Conservation (phyloP, 2,113 vertebrate species). For the Microcebus jonahi region DNA sequence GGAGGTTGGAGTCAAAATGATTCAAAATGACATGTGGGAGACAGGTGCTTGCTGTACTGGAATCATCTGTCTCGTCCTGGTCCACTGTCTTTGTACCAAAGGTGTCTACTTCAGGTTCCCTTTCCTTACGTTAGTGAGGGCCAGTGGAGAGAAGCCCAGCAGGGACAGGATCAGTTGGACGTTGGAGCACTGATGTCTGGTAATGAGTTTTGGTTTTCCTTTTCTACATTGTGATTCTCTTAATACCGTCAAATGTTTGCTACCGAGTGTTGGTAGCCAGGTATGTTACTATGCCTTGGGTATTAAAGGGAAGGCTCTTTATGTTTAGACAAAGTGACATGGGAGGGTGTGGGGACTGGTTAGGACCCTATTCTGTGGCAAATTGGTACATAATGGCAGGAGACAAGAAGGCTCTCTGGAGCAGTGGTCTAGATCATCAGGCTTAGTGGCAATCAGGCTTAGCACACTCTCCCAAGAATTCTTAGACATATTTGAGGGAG, state of each 20-base stretch:
- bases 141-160: not conserved
- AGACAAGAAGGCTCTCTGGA: not conserved
- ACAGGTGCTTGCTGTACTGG: not conserved
- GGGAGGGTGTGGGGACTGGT: not conserved
- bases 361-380: not conserved
- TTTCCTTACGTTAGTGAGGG: no score
- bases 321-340: not conserved
- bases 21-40: not conserved
- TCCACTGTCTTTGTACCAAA: not conserved
- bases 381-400: not conserved
- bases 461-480: not conserved
- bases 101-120: fast-evolving
- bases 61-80: not conserved
- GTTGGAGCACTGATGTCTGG: not conserved
- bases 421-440: not conserved
- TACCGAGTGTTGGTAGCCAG: not conserved
- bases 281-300: no score
- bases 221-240: not conserved
- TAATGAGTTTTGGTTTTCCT: not conserved
- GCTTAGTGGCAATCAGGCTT: not conserved
- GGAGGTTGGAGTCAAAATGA: not conserved
- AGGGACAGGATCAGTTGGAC: not conserved
- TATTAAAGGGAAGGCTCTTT: not conserved
- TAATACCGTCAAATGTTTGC: not conserved
- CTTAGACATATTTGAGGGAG: not conserved